Conservation (phyloP, 92 coral and sea anemone genomes). For the Blastomussa wellsi region DNA sequence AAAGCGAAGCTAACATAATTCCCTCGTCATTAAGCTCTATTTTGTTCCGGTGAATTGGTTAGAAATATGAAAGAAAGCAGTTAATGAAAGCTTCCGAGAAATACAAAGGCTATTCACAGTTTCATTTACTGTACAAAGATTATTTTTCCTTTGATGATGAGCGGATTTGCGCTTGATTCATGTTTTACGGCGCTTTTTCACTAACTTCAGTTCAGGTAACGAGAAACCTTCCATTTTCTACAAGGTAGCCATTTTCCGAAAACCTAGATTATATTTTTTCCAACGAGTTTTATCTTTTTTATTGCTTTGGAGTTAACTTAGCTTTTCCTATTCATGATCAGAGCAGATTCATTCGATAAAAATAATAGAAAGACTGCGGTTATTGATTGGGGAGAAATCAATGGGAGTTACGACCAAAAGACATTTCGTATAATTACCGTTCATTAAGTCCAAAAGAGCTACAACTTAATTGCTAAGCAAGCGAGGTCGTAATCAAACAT, state of each 20-base stretch:
- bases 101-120: conserved; percentile 62
- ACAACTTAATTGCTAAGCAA: conserved; percentile 1
- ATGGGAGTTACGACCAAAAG: conserved; percentile 21
- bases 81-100: conserved; percentile 61
- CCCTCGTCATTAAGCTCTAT: conserved; percentile 62
- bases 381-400: conserved; percentile 54
- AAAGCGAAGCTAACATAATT: conserved; percentile 49
- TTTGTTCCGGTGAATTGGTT: conserved; percentile 58
- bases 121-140: conserved; percentile 45
- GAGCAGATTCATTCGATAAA: conserved; percentile 47
- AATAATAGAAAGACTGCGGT: too few species aligned
- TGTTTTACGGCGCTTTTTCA: background rate
- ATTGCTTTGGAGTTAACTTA: background rate
- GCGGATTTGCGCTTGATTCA: background rate
- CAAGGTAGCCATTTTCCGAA: too few species aligned
- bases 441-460: conserved; percentile 36
- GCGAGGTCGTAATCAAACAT: conserved; percentile 12
- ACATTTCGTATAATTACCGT: conserved; percentile 48
- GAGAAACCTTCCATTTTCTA: background rate
- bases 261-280: background rate
- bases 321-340: conserved; percentile 23
- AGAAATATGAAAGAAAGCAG: conserved; percentile 44
- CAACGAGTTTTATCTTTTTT: background rate
- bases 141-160: background rate
- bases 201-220: background rate